Evolutionary conservation across 2,113 vertebrate genomes (phyloP).

Genomic region (Cynocephalus volans): DNA sequence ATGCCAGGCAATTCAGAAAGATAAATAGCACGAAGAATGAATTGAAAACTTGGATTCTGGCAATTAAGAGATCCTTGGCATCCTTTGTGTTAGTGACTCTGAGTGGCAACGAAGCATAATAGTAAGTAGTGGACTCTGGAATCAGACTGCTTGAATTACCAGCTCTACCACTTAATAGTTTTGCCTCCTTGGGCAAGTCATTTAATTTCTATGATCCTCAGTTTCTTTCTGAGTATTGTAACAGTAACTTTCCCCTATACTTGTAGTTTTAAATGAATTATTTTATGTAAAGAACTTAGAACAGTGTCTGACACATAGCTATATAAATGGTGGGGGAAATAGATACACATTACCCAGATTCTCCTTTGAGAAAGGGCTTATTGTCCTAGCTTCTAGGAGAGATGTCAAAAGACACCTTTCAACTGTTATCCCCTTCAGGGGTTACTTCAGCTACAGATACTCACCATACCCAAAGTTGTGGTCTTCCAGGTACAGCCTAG

Average conservation of each 20-base stretch:
- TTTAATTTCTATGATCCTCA: not conserved
- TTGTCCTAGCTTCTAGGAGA: not conserved
- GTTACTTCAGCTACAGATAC: not conserved
- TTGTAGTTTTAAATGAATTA: conserved; percentile 1
- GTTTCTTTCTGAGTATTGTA: not conserved
- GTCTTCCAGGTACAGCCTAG: not conserved
- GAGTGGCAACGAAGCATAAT: not conserved
- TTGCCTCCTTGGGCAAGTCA: not conserved
- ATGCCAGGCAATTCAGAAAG: not conserved
- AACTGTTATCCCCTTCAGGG: not conserved
- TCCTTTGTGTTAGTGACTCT: not conserved
- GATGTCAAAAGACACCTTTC: not conserved
- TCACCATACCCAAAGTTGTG: not conserved
- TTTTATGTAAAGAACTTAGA: not conserved
- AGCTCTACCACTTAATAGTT: not conserved
- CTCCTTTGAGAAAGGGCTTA: not conserved
- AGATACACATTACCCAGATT: not conserved
- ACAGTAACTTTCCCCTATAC: not conserved
- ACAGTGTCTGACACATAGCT: not conserved
- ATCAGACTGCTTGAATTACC: not conserved
- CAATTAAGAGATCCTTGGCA: not conserved
- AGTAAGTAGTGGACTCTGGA: not conserved
- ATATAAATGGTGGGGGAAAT: not conserved
- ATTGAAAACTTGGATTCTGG: not conserved
- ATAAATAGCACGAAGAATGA: not conserved